phyloP scores from a whole-genome alignment of 2,797 vertebrate species.

The Sebastes diploproa region DNA sequence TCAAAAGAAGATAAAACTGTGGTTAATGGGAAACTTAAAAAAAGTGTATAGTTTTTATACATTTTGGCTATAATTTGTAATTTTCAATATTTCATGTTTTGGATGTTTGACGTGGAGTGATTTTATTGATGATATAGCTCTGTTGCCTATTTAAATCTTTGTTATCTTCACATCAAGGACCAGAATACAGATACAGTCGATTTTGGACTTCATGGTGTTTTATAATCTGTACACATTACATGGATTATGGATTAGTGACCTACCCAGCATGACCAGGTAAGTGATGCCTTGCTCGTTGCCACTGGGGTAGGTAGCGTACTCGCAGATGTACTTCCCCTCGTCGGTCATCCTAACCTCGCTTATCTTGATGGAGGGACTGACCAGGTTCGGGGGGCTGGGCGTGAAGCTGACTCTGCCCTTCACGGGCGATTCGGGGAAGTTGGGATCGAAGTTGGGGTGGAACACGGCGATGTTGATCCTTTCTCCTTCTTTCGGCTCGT shows the following conservation, averaged over 20 bases:
- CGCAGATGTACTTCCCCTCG: conserved; percentile 88
- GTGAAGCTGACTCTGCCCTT: conserved; percentile 75
- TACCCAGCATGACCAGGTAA: conserved; percentile 84
- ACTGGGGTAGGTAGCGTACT: conserved; percentile 88
- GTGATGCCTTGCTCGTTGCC: conserved; percentile 87
- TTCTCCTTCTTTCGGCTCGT: conserved; percentile 53
- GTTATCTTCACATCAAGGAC: neutral
- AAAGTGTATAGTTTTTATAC: neutral
- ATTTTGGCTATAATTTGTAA: neutral
- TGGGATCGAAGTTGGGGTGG: conserved; percentile 79
- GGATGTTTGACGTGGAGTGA: neutral
- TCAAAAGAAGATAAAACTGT: neutral
- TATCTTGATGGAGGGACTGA: conserved; percentile 84
- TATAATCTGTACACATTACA: neutral
- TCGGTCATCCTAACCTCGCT: conserved; percentile 77
- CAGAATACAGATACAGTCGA: neutral
- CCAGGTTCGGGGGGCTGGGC: conserved; percentile 37
- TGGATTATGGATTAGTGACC: neutral
- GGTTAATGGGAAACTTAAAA: neutral
- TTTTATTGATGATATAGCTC: neutral
- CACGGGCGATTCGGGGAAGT: conserved; percentile 73
- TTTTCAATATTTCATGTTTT: neutral
- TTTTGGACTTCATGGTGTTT: neutral
- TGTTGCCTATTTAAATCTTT: neutral
- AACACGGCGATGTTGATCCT: conserved; percentile 83